Evolutionary conservation across 2,113 vertebrate species (phyloP), one percentile per base, ranked within the genome.

Genomic region (Rhinolophus ferrumequinum): DNA sequence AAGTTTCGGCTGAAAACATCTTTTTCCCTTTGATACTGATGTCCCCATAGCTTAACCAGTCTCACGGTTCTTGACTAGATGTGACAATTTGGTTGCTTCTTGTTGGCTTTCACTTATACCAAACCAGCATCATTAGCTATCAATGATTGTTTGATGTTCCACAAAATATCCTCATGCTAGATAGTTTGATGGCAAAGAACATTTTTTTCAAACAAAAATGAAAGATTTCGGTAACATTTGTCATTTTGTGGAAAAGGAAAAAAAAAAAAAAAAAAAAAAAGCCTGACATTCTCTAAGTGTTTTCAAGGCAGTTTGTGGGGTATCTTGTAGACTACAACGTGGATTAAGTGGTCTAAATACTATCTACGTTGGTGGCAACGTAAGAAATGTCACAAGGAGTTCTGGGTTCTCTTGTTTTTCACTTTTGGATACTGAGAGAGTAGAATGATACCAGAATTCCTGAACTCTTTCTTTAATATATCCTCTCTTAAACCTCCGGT

Each of bases 121-220:
- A 97, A 94, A 69, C 22, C 30, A 66, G 38, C 19, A 67, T 62
- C 24, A 8, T 89, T 89, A 81, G 72, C 60, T 88, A 64, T 82
- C 79, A 83, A 64, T 52, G 56, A 97, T 26, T 92, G 44, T 66
- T 97, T 93, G 77, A 91, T 93, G 50, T 86, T 94, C 77, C 82
- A 93, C 77, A 97, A 95, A 91, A 93, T 94, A 91, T 7, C 67
- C 60, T 97, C 56, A 62, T 94, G 89, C 79, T 81, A 77, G 4
- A 75, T 26, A 79, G 38, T 72, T 94, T 6, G 54, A 75, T 64
- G 82, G 60, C 92, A 89, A 88, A 88, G n/a, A 80, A 96, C 50
- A 28, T 54, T 75, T 76, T 79, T 79, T 83, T 79, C 19, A 73
- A 82, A 50, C 18, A 92, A 35, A 90, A 56, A 76, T 67, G 66